Conservation (phyloP, 2,113 vertebrate species). For the Salvelinus sp. region DNA sequence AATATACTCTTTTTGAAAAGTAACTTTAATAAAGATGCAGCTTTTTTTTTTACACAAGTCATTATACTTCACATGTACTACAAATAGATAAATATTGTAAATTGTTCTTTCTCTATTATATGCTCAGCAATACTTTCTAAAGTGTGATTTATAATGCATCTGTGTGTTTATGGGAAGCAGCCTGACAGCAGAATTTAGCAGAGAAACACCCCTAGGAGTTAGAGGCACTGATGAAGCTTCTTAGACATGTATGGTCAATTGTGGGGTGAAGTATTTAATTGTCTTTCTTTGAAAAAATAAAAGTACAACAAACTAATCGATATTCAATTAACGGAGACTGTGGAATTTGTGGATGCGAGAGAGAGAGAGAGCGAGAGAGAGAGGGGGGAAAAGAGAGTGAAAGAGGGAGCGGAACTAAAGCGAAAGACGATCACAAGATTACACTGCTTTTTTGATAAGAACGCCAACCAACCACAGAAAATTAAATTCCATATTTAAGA, state of each 20-base stretch:
- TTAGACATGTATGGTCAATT: conserved; percentile 30
- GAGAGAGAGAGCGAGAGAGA: too few relatives aligned
- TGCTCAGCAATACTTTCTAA: not conserved
- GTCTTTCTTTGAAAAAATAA: conserved; percentile 25
- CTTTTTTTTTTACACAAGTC: too few relatives aligned
- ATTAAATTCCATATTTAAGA: conserved; percentile 35
- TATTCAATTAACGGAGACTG: conserved; percentile 62
- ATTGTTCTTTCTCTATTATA: conserved; percentile 5
- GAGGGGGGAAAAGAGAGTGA: not conserved
- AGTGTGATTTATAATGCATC: conserved; percentile 22
- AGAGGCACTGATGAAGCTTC: conserved; percentile 18
- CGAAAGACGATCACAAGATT: conserved; percentile 51
- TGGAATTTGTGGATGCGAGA: conserved; percentile 31
- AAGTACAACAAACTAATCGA: conserved; percentile 61
- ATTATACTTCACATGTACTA: not conserved
- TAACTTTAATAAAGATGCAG: too few relatives aligned
- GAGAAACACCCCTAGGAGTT: conserved; percentile 5
- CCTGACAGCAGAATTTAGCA: conserved; percentile 17
- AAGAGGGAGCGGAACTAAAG: too few relatives aligned
- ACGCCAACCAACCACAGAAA: conserved; percentile 19
- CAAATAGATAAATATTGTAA: not conserved
- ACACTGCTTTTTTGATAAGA: conserved; percentile 28
- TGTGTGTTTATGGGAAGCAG: conserved; percentile 5
- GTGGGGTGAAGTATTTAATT: conserved; percentile 46
- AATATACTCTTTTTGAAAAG: too few relatives aligned